Evolutionary conservation across 2,113 vertebrate genomes (phyloP).

Genomic region (Megaceryle maxima): DNA sequence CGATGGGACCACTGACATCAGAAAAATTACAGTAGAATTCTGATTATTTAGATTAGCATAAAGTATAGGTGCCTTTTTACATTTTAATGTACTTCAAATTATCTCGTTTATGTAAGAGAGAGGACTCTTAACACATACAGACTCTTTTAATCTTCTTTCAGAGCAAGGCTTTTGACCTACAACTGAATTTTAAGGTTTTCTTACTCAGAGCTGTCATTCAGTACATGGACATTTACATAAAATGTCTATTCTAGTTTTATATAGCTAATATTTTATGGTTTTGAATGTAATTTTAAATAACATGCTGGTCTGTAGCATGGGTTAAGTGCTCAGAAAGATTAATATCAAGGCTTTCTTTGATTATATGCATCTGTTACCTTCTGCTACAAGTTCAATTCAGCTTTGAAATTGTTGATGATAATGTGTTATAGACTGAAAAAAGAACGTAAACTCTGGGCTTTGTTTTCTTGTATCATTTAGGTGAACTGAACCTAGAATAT

Average conservation of each 20-base stretch:
- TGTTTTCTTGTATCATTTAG: background rate
- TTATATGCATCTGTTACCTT: background rate
- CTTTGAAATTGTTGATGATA: background rate
- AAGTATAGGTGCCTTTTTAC: background rate
- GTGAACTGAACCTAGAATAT: background rate
- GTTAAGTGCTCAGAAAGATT: background rate
- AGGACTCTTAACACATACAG: background rate
- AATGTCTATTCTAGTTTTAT: background rate
- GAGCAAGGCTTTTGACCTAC: constrained; percentile 12
- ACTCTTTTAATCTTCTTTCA: background rate
- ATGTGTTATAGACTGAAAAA: background rate
- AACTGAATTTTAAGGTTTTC: background rate
- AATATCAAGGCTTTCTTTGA: background rate
- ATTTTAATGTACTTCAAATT: constrained; percentile 4
- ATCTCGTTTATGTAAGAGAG: background rate
- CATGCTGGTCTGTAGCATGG: background rate
- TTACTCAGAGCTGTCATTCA: background rate
- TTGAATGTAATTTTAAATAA: background rate
- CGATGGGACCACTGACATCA: background rate
- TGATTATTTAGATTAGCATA: constrained; percentile 17
- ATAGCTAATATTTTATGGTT: constrained; percentile 9
- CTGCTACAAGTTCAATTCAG: background rate
- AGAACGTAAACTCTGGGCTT: background rate
- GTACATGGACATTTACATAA: background rate
- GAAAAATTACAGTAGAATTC: background rate